Base-by-base conservation (phyloP, 2,797 vertebrate genomes). In the Chaetodon trifasciatus region DNA sequence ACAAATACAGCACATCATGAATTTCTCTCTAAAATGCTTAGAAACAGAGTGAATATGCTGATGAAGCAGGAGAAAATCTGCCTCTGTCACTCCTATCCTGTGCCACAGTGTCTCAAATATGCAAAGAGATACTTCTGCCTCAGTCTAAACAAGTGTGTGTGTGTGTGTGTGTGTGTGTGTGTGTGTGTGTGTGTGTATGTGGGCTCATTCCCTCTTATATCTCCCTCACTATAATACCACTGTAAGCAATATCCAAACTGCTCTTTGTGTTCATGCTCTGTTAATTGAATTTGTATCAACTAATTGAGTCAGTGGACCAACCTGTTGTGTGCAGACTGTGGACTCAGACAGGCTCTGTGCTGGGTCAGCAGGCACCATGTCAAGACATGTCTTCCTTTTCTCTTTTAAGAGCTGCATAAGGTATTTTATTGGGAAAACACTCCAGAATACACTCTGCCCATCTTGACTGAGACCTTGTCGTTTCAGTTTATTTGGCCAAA, bases 201-300 rank as follows among this genome's bases (percentile, higher is more conserved):
- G 52, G 17, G 52, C 55, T 76, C 58, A 49, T 68, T 78, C 23
- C 76, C 58, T 53, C 35, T 84, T 74, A 50, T 74, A 47, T 81
- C 66, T 67, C 40, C 42, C 3, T 50, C 58, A 76, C 63, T 64
- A 63, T 86, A 83, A 79, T 2, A 75, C 71, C 52, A 65, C 49
- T 77, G 60, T 78, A 81, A 85, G 77, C 75, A 89, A 81, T 84
- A 87, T 84, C 75, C 64, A 76, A 70, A 66, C 77, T 79, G 35
- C 4, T 61, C 62, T 76, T 78, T 21, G 64, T 82, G 50, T 77
- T 75, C 69, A 53, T 35, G 50, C 70, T 74, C 55, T 57, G 53
- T 76, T 86, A 87, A 88, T 83, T 87, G 57, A 78, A 81, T 82
- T 82, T 67, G 72, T 74, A 74, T 83, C 40, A 76, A 32, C 64